Evolutionary conservation across 2,113 vertebrate genomes (phyloP).

Genomic region (Phaethon lepturus): DNA sequence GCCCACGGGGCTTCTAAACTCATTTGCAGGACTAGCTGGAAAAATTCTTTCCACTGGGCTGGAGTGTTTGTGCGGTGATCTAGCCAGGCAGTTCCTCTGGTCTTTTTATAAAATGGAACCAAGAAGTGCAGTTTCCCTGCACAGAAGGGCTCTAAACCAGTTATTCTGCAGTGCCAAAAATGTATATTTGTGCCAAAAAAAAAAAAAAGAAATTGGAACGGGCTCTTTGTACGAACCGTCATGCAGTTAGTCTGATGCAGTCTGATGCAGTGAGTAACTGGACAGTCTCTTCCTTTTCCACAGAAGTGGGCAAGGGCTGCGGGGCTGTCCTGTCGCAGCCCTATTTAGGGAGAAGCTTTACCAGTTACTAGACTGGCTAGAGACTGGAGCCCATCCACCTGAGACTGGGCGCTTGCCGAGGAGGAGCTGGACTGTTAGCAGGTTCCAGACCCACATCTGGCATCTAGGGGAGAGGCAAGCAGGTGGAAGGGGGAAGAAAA

Average conservation of each 20-base stretch:
- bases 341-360: background rate
- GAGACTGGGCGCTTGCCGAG: background rate
- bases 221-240: background rate
- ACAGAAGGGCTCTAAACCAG: background rate
- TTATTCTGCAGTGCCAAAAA: background rate
- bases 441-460: background rate
- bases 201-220: background rate
- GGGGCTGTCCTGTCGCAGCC: background rate
- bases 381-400: background rate
- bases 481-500: background rate
- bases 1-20: background rate
- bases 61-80: background rate
- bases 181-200: background rate
- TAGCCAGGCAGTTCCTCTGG: background rate
- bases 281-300: background rate
- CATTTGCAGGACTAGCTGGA: background rate
- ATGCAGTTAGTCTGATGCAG: accelerated
- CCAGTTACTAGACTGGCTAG: background rate
- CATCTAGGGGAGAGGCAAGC: background rate
- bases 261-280: background rate
- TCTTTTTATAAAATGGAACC: background rate
- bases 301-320: background rate
- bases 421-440: background rate
- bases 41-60: background rate
- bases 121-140: background rate